phyloP scores from a whole-genome alignment of 2,797 vertebrate genomes.

The Enoplosus armatus region DNA sequence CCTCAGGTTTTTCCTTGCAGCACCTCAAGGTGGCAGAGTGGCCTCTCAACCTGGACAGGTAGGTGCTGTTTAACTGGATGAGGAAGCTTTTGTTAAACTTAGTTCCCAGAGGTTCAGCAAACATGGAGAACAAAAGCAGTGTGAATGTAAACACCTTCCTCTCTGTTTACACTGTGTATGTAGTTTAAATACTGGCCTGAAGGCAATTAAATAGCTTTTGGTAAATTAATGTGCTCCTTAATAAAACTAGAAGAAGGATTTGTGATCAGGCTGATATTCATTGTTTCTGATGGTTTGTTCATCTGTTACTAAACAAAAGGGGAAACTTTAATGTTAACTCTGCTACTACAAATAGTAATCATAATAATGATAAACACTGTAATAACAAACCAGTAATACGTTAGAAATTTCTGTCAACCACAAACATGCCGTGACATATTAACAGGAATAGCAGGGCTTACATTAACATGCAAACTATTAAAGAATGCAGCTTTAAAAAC shows the following conservation, averaged over 20 bases:
- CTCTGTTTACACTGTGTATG: background rate
- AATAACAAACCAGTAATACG: background rate
- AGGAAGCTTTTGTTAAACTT: slow-evolving; percentile 1
- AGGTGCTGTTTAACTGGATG: slow-evolving; percentile 5
- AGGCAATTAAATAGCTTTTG: background rate
- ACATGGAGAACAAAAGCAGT: background rate
- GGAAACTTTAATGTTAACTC: background rate
- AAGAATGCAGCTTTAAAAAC: slow-evolving; percentile 23
- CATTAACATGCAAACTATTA: background rate
- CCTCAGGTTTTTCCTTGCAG: slow-evolving; percentile 10
- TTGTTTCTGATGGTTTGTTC: background rate
- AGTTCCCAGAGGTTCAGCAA: slow-evolving; percentile 1
- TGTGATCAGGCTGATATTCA: background rate
- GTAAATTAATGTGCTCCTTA: background rate
- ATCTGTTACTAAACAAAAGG: background rate
- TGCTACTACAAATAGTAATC: background rate
- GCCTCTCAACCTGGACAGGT: slow-evolving; percentile 9
- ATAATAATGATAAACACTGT: background rate
- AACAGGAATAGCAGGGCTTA: background rate
- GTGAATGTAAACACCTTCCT: background rate
- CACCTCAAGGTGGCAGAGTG: slow-evolving; percentile 30
- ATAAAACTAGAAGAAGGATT: background rate
- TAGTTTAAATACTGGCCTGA: background rate
- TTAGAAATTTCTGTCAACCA: background rate
- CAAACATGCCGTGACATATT: background rate